A percentile compares a stretch with the other conserved stretches of the same genome.
Evolutionary conservation across 2,888 invertebrate species (phyloP).

Genomic region (Scaptomyza parva): DNA sequence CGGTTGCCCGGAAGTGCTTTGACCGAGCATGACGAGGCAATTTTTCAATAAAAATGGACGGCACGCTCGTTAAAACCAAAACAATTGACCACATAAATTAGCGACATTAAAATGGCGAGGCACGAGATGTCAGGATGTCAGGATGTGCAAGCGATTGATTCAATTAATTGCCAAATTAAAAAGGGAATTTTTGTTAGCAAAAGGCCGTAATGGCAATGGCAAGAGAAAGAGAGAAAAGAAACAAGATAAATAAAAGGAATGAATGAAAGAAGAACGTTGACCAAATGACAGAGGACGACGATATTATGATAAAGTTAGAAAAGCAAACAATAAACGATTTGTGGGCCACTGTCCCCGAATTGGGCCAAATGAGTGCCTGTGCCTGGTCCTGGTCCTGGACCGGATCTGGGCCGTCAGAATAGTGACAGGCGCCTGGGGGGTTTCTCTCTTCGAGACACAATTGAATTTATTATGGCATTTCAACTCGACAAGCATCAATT

Average conservation of each 20-base stretch:
- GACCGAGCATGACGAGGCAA: constrained; percentile 44
- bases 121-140: too few species aligned
- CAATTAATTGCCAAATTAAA: constrained; percentile 78
- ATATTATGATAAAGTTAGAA: constrained; percentile 75
- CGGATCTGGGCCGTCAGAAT: constrained; percentile 60
- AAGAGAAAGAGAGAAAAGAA: too few species aligned
- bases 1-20: constrained; percentile 47
- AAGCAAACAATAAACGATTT: constrained; percentile 77
- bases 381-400: constrained; percentile 45
- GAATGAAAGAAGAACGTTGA: constrained; percentile 1
- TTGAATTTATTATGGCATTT: constrained; percentile 81
- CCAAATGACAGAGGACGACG: constrained; percentile 34
- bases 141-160: constrained; percentile 78
- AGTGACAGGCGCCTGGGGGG: constrained; percentile 58
- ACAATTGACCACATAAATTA: constrained; percentile 78
- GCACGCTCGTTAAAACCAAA: constrained; percentile 74
- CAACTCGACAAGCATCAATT: constrained; percentile 78
- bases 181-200: constrained; percentile 46
- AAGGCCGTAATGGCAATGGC: constrained; percentile 29
- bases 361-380: constrained; percentile 31
- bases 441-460: constrained; percentile 61
- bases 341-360: constrained; percentile 30
- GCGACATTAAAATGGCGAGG: constrained; percentile 64
- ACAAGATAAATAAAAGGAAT: constrained; percentile 13
- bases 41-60: constrained; percentile 61